A percentile compares a stretch with the other conserved stretches of the same genome.
Evolutionary conservation across 2,888 invertebrate genomes (phyloP).

Genomic region (Ceratothoa steindachneri): DNA sequence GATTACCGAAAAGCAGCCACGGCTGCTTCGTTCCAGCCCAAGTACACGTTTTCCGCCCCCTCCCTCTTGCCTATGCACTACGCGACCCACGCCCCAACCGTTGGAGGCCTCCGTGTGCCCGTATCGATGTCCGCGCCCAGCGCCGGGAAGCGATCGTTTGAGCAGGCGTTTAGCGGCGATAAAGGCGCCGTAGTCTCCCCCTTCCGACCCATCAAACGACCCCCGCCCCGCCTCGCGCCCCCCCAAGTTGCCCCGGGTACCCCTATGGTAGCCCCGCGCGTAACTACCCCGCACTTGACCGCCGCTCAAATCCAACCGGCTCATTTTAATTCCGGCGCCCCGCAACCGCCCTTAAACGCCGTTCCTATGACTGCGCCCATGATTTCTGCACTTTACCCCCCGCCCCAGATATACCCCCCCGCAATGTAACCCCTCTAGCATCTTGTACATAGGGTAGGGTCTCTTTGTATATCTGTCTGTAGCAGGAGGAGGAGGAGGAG

Average conservation of each 20-base stretch:
- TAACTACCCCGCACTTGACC: neutral
- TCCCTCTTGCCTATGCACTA: constrained; percentile 39
- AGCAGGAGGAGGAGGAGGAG: constrained; percentile 9
- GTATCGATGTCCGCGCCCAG: neutral
- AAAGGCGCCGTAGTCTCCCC: constrained; percentile 22
- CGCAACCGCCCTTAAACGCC: neutral
- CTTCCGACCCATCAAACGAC: constrained; percentile 31
- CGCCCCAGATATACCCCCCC: neutral
- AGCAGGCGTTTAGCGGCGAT: constrained; percentile 63
- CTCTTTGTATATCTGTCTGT: too few relatives aligned
- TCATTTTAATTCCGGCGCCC: neutral
- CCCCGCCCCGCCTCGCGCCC: constrained; percentile 20
- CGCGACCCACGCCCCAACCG: constrained; percentile 18
- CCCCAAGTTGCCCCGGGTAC: constrained; percentile 19
- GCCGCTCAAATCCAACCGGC: neutral
- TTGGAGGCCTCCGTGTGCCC: constrained; percentile 25
- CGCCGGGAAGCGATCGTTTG: constrained; percentile 63
- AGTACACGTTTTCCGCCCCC: neutral
- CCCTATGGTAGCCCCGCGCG: constrained; percentile 5
- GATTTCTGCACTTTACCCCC: neutral
- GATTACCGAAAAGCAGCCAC: neutral
- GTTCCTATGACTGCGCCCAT: neutral
- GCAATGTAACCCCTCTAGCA: neutral
- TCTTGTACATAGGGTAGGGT: neutral
- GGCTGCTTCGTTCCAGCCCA: neutral